A percentile compares a stretch with the other conserved stretches of the same genome.
These are phyloP conservation scores for Channallabes apus DNA, from an alignment of 2,797 vertebrate species.

Conservation along the genomic window DNA sequence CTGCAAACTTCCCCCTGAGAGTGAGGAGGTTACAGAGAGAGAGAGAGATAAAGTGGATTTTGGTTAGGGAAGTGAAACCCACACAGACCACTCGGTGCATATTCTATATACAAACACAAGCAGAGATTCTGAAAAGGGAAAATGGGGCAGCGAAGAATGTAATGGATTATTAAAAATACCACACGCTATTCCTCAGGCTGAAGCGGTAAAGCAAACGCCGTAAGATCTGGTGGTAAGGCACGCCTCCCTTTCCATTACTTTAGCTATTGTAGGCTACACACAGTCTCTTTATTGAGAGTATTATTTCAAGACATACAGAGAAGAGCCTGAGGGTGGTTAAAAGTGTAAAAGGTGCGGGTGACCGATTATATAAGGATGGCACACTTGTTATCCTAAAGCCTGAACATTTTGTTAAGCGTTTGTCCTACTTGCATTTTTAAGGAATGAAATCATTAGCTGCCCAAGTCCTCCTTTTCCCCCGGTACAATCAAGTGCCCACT, in stretches of 20 bases:
- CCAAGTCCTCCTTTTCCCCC: constrained; percentile 44
- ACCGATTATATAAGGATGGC: constrained; percentile 43
- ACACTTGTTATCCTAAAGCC: constrained; percentile 56
- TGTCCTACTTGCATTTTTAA: constrained; percentile 62
- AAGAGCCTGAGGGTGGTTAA: constrained; percentile 33
- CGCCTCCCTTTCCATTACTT: constrained; percentile 22
- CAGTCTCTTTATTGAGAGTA: constrained; percentile 40
- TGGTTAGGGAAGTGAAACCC: background rate
- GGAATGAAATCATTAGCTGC: constrained; percentile 65
- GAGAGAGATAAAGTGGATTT: background rate
- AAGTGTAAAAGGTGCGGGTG: constrained; percentile 12
- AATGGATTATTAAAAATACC: background rate
- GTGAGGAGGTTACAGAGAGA: background rate
- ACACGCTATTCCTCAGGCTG: background rate
- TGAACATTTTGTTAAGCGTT: constrained; percentile 61
- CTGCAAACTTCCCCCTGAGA: constrained; percentile 88
- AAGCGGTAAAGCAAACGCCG: background rate
- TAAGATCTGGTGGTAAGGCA: background rate
- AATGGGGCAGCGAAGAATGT: background rate
- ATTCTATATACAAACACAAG: background rate
- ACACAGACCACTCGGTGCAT: background rate
- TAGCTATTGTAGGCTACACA: constrained; percentile 12
- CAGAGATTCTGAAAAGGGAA: background rate
- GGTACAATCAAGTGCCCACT: constrained; percentile 49
- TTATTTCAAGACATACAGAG: constrained; percentile 30